Percentiles rank a stretch among this genome's conserved stretches.
Conservation (phyloP, 2,888 invertebrate species). For the Hartigia nigra region DNA sequence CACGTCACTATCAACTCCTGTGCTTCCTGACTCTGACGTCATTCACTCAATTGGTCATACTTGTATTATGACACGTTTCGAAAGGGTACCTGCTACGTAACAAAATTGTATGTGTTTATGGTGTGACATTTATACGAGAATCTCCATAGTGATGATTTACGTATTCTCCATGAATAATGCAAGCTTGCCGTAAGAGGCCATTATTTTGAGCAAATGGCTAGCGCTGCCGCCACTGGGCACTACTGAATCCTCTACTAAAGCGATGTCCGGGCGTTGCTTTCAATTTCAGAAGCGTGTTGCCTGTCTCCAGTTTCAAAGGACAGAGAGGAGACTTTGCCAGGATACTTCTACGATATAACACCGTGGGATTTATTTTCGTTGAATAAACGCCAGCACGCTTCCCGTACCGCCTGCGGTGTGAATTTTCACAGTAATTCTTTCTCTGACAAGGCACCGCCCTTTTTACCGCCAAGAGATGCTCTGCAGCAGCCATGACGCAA, state of each 20-base stretch:
- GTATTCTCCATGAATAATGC: not conserved
- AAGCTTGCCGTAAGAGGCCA: not conserved
- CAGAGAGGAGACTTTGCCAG: not conserved
- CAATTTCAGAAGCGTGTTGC: not conserved
- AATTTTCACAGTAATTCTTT: not conserved
- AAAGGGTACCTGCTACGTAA: not conserved
- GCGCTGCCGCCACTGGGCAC: not conserved
- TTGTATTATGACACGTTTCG: not conserved
- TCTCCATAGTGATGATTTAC: not conserved
- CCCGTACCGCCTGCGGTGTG: not conserved
- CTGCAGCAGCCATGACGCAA: not conserved
- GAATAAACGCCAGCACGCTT: not conserved
- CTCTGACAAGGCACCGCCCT: not conserved
- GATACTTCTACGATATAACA: not conserved
- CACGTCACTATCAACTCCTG: constrained; percentile 28
- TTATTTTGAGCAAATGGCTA: not conserved
- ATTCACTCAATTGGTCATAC: not conserved
- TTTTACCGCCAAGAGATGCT: not conserved
- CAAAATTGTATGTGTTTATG: not conserved
- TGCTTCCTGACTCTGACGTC: not conserved
- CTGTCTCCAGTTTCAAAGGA: not conserved
- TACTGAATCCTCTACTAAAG: not conserved
- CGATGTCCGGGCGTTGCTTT: not conserved
- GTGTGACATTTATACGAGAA: not conserved
- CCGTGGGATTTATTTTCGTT: not conserved